A percentile compares a stretch with the other conserved stretches of the same genome.
Evolutionary conservation across 2,113 vertebrate species (phyloP).

Genomic region (Recurvirostra avosetta): DNA sequence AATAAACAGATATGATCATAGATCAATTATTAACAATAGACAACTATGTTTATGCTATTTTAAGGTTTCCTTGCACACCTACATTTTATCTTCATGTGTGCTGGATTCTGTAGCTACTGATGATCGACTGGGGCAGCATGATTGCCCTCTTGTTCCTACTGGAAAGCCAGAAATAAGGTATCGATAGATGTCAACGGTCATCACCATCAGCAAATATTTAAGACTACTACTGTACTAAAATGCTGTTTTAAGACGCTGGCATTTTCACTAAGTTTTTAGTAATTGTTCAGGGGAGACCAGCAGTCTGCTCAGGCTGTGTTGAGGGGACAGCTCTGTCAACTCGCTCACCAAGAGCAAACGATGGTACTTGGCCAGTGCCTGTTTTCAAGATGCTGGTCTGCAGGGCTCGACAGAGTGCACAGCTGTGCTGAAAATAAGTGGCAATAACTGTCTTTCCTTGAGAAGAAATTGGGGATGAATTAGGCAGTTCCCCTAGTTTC

Average conservation of each 20-base stretch:
- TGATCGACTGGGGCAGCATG: not conserved
- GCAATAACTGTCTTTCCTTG: not conserved
- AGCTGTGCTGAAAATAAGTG: not conserved
- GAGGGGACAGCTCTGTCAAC: not conserved
- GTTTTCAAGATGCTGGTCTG: not conserved
- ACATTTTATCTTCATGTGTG: not conserved
- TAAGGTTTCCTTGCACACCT: not conserved
- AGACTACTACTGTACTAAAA: not conserved
- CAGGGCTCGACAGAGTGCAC: not conserved
- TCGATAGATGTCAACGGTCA: not conserved
- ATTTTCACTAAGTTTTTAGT: not conserved
- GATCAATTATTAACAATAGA: not conserved
- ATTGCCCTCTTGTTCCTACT: not conserved
- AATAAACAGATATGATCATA: not conserved
- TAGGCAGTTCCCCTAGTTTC: not conserved
- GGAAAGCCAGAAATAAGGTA: not conserved
- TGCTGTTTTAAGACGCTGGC: not conserved
- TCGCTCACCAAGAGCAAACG: rapidly evolving
- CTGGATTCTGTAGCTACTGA: not conserved
- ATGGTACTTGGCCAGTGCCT: not conserved
- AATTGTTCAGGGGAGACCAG: not conserved
- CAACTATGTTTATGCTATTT: not conserved
- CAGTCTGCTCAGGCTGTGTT: not conserved
- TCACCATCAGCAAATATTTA: not conserved
- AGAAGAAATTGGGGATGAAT: not conserved